Conservation (phyloP, 1,140 invertebrate species). For the Anastrepha ludens region DNA sequence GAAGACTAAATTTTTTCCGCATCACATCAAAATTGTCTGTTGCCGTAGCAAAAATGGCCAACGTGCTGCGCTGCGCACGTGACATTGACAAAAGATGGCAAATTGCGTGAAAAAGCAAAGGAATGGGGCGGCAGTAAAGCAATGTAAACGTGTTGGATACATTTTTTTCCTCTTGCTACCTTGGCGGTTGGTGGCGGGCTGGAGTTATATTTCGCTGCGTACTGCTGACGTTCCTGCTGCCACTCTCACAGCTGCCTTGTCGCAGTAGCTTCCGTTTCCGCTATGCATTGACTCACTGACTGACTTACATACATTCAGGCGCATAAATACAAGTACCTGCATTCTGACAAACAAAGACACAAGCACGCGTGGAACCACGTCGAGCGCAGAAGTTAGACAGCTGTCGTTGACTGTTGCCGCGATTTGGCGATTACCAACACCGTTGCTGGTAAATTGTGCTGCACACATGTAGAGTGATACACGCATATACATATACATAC, state of each 20-base stretch:
- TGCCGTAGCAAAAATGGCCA: slow-evolving; percentile 31
- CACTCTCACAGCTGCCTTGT: not conserved
- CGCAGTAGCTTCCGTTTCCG: slow-evolving; percentile 1
- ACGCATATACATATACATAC: not conserved
- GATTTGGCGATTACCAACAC: slow-evolving; percentile 19
- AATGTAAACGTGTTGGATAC: not conserved
- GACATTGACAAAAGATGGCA: slow-evolving; percentile 51
- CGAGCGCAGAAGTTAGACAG: not conserved
- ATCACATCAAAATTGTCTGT: not conserved
- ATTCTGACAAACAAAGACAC: no score
- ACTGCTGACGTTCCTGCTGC: not conserved
- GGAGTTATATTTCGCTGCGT: no score
- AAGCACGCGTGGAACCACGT: not conserved
- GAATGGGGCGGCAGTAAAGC: not conserved
- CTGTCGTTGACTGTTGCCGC: slow-evolving; percentile 23
- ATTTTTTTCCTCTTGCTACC: not conserved
- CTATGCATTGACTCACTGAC: not conserved
- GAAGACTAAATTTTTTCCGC: slow-evolving; percentile 44
- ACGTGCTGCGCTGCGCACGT: slow-evolving; percentile 32
- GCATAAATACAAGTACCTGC: not conserved
- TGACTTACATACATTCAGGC: not conserved
- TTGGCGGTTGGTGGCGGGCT: not conserved
- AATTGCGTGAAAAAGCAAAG: not conserved
- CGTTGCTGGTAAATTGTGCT: no score
- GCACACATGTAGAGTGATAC: not conserved